Evolutionary conservation across 2,797 vertebrate species (phyloP), one percentile per base, ranked within the genome.

Genomic region (Typhlichthys eigenmanni): DNA sequence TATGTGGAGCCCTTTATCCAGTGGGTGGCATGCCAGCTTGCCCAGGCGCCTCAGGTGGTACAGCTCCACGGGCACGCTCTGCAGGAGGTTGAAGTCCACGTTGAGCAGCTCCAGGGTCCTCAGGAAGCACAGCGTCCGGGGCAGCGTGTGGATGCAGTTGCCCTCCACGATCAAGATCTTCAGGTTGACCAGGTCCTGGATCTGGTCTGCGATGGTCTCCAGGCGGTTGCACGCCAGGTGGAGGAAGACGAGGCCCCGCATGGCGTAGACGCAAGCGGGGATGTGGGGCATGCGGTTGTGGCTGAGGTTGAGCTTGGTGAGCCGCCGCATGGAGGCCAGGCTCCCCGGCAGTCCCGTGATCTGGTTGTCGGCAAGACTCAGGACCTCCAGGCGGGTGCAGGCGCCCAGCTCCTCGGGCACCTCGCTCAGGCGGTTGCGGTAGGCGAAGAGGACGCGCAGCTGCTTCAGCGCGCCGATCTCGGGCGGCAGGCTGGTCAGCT

Each of bases 1-100:
- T 5, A 98, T 93, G 74, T 98, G 97, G n/a, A 99, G 92, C 12
- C 96, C 96, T 75, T 96, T 98, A 86, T 98, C 96, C 86, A 98
- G 80, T 0, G 96, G 96, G 81, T 98, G 98, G 88, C 95, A 96
- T 0, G 96, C 96, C 0, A 98, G 84, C 80, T 89, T 94, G 43
- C 82, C 64, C 49, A 98, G 90, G 29, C 90, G 76, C n/a, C 48
- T 86, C 68, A 98, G 92, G 65, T 92, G 86, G 80, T 95, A 94
- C 83, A 99, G 90, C 48, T 98, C 95, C 0, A 90, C 78, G 0
- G 96, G 96, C 0, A 99, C 91, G 1, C 72, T 95, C 81, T 98
- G 96, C 58, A 99, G 91, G 58, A 94, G 85, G 0, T 98, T 98
- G 81, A 96, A 93, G 72, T 98, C 95, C 2, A 93, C 85, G 1